Conservation (phyloP, 1,140 invertebrate species). For the Holotrichia oblita region DNA sequence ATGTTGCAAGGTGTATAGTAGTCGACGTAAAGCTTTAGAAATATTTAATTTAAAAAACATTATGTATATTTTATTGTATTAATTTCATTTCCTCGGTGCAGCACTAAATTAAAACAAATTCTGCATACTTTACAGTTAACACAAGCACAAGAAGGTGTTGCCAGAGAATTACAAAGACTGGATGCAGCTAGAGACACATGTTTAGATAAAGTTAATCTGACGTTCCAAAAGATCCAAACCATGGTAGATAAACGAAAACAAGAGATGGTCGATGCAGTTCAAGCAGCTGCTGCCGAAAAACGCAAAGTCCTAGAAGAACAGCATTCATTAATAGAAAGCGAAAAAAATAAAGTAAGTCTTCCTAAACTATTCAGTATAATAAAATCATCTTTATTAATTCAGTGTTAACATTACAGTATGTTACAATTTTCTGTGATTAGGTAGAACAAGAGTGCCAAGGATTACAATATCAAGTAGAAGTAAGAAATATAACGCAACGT, state of each 20-base stretch:
- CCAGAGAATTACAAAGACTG: conserved; percentile 73
- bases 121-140: conserved; percentile 67
- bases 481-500: conserved; percentile 88
- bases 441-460: conserved; percentile 90
- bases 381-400: too few species aligned
- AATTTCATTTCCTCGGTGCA: too few species aligned
- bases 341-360: conserved; percentile 78
- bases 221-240: conserved; percentile 81
- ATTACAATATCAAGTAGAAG: conserved; percentile 90
- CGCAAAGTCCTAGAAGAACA: conserved; percentile 87
- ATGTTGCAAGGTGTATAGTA: too few species aligned
- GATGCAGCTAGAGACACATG: conserved; percentile 80
- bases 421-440: conserved; percentile 56
- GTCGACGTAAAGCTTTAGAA: too few species aligned
- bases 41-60: too few species aligned
- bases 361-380: too few species aligned
- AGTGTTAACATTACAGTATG: not conserved
- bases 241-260: conserved; percentile 80
- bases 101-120: too few species aligned
- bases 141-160: conserved; percentile 77
- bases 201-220: conserved; percentile 77
- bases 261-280: conserved; percentile 76
- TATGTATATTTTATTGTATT: too few species aligned
- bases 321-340: conserved; percentile 85
- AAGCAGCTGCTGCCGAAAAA: conserved; percentile 82